A percentile compares a stretch with the other conserved stretches of the same genome.
phyloP scores from a whole-genome alignment of 2,797 vertebrate species.

The Erethizon dorsatum region DNA sequence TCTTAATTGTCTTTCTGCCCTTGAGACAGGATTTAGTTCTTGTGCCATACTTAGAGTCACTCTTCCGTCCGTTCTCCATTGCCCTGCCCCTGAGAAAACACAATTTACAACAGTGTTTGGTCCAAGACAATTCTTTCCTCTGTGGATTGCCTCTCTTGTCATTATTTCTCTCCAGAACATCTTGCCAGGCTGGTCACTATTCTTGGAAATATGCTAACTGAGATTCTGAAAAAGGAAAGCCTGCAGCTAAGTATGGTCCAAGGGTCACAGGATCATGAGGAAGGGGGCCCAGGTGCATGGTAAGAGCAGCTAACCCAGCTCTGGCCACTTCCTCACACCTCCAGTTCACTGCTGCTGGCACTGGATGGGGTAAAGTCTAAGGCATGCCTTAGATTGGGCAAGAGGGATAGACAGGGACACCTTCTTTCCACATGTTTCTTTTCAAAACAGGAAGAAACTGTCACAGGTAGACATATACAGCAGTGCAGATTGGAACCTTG shows the following conservation, averaged over 20 bases:
- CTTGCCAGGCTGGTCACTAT: neutral
- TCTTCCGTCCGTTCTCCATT: neutral
- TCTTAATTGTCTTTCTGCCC: neutral
- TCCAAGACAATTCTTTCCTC: neutral
- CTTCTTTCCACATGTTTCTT: neutral
- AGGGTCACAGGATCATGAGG: neutral
- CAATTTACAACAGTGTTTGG: neutral
- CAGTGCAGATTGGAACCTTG: neutral
- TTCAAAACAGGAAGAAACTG: neutral
- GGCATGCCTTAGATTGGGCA: neutral
- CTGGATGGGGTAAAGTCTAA: neutral
- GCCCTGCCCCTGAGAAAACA: neutral
- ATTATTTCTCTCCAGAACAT: neutral
- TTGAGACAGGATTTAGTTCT: neutral
- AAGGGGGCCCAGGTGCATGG: neutral
- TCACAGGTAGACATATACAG: neutral
- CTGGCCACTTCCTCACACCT: neutral
- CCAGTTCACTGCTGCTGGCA: neutral
- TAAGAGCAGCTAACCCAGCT: neutral
- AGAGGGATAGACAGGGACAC: neutral
- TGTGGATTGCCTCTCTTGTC: neutral
- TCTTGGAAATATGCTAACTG: neutral
- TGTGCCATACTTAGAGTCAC: neutral
- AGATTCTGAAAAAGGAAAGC: neutral
- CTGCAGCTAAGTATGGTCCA: neutral